Evolutionary conservation across 2,797 vertebrate genomes (phyloP).

Genomic region (Rhabdomys pumilio): DNA sequence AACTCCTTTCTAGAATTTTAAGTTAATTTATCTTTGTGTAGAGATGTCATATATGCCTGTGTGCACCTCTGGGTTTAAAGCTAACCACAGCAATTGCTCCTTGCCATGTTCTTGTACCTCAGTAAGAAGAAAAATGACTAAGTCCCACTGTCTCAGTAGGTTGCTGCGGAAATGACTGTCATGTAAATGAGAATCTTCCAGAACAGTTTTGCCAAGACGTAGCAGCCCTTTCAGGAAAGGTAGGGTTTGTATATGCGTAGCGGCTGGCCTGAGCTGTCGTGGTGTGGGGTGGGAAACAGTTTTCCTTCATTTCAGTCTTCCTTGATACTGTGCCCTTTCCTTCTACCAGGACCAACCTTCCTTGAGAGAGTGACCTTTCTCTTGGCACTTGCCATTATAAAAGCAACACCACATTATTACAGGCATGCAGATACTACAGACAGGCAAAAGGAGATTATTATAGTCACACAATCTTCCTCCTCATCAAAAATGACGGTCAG

Average conservation of each 20-base stretch:
- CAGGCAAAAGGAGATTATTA: constrained; percentile 32
- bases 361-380: neutral
- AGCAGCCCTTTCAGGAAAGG: neutral
- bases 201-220: accelerated
- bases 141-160: neutral
- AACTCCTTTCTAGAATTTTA: neutral
- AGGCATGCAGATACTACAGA: neutral
- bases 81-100: neutral
- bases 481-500: constrained; percentile 16
- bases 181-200: neutral
- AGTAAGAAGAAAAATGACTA: neutral
- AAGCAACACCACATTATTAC: neutral
- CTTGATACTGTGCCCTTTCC: accelerated
- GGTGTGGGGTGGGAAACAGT: neutral
- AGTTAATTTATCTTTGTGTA: neutral
- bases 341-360: neutral
- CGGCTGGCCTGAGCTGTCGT: too few relatives aligned
- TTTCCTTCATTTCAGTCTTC: neutral
- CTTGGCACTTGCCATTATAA: neutral
- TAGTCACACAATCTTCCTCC: neutral
- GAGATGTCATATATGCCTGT: neutral
- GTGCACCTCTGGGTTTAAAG: neutral
- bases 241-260: neutral
- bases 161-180: neutral
- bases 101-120: neutral